Percentiles rank a stretch among this genome's conserved stretches.
Conservation (phyloP, 2,113 vertebrate species). For the Malurus melanocephalus region DNA sequence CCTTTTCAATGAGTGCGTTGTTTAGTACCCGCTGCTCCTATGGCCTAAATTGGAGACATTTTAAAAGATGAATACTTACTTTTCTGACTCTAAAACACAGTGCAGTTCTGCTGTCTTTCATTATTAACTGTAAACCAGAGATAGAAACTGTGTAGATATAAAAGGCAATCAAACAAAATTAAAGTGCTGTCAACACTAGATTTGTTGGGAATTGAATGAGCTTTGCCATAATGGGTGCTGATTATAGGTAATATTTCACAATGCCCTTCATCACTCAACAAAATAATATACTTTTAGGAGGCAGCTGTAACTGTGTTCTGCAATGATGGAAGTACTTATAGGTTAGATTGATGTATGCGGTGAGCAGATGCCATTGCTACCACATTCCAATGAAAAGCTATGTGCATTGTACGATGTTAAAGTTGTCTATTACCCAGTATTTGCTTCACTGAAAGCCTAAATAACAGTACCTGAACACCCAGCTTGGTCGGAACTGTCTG, state of each 20-base stretch:
- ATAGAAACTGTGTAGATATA: slow-evolving; percentile 28
- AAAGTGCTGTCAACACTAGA: slow-evolving; percentile 38
- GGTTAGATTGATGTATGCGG: neutral
- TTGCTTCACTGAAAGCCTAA: neutral
- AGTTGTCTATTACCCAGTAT: neutral
- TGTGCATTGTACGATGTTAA: neutral
- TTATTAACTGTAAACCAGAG: slow-evolving; percentile 27
- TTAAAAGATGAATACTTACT: neutral
- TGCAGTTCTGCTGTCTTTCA: slow-evolving; percentile 17
- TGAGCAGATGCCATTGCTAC: neutral
- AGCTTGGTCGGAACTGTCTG: neutral
- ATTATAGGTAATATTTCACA: slow-evolving; percentile 38
- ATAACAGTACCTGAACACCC: neutral
- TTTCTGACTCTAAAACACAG: neutral
- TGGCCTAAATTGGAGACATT: slow-evolving; percentile 4
- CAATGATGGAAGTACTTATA: neutral
- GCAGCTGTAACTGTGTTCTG: neutral
- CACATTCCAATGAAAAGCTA: neutral
- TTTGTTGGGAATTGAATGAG: slow-evolving; percentile 40
- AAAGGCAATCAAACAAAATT: slow-evolving; percentile 54
- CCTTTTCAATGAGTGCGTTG: slow-evolving; percentile 9
- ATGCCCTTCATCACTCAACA: slow-evolving; percentile 18
- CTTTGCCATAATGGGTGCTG: slow-evolving; percentile 15
- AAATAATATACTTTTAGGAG: slow-evolving; percentile 19
- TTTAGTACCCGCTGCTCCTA: neutral